Evolutionary conservation across 2,888 invertebrate species (phyloP).

Genomic region (Cosmopolites sordidus): DNA sequence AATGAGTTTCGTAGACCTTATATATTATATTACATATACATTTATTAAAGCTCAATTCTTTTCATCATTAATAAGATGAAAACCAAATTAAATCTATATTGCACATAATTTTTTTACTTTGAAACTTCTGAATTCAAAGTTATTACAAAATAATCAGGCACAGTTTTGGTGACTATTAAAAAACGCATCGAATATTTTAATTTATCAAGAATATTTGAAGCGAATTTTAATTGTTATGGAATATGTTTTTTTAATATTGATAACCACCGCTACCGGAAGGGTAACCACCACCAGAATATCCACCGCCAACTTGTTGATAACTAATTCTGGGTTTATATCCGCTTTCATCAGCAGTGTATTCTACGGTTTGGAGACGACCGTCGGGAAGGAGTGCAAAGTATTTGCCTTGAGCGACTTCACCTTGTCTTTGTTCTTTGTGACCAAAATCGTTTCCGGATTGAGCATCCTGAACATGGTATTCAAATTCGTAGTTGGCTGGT

Average conservation of each 20-base stretch:
- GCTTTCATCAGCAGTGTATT: slow-evolving; percentile 61
- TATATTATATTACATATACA: background rate
- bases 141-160: slow-evolving; percentile 1
- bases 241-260: slow-evolving; percentile 35
- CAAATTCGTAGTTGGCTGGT: slow-evolving; percentile 60
- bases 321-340: slow-evolving; percentile 63
- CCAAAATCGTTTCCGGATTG: slow-evolving; percentile 66
- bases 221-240: background rate
- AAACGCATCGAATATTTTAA: background rate
- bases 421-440: slow-evolving; percentile 61
- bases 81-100: too few species aligned
- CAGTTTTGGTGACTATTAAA: background rate
- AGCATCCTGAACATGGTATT: slow-evolving; percentile 61
- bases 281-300: slow-evolving; percentile 24
- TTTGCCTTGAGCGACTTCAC: slow-evolving; percentile 45
- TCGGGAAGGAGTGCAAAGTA: slow-evolving; percentile 66
- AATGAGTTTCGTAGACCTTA: background rate
- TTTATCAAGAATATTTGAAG: background rate
- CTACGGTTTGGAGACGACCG: slow-evolving; percentile 62
- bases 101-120: too few species aligned
- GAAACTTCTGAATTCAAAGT: too few species aligned
- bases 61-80: too few species aligned
- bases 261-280: slow-evolving; percentile 44
- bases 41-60: background rate
- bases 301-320: slow-evolving; percentile 51